Conservation (phyloP, 2,797 vertebrate genomes). For the Halcyon leucocephala region DNA sequence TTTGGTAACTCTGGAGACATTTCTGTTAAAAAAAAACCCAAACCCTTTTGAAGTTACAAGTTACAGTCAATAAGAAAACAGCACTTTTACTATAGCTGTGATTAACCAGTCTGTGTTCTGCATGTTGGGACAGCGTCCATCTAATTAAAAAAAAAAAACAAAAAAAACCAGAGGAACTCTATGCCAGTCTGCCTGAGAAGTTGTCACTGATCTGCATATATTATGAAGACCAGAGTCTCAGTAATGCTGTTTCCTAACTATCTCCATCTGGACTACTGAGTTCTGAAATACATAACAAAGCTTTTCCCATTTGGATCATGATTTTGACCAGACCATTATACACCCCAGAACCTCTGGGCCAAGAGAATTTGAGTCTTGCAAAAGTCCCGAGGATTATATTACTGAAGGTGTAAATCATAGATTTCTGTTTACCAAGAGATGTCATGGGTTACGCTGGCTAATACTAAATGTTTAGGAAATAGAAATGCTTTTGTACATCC, state of each 20-base stretch:
- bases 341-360: background rate
- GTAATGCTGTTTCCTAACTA: background rate
- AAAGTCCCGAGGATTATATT: background rate
- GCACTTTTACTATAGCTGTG: background rate
- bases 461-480: background rate
- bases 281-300: background rate
- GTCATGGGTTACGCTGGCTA: background rate
- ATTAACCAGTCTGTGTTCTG: background rate
- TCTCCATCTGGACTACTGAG: background rate
- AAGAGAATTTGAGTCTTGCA: background rate
- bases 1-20: background rate
- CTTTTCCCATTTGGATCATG: constrained; percentile 1
- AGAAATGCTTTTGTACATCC: background rate
- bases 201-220: background rate
- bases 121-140: background rate
- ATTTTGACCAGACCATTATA: constrained; percentile 14
- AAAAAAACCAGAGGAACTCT: background rate
- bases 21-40: background rate
- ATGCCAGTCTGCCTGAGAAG: background rate
- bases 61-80: background rate
- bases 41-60: background rate
- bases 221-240: background rate
- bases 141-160: background rate
- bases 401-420: constrained; percentile 18
- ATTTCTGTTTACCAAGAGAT: background rate